Conservation (phyloP, 1,140 invertebrate genomes). For the Drosophila serrata region DNA sequence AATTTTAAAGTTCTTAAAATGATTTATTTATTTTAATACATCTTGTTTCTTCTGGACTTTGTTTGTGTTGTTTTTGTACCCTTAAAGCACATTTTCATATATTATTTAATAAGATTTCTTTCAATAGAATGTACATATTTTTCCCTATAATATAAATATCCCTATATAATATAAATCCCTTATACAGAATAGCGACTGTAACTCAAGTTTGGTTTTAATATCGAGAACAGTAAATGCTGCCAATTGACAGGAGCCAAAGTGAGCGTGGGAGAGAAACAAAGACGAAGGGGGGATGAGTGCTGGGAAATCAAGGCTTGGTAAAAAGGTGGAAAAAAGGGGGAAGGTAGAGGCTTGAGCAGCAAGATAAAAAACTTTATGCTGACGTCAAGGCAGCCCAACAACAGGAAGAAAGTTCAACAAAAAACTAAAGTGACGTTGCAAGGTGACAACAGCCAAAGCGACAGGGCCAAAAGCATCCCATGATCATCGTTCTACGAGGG, state of each 20-base stretch:
- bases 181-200: conserved; percentile 19
- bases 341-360: conserved; percentile 10
- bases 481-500: conserved; percentile 5
- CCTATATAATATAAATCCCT: not conserved
- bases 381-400: conserved; percentile 53
- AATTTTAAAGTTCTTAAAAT: not conserved
- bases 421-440: conserved; percentile 65
- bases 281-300: not conserved
- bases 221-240: conserved; percentile 65
- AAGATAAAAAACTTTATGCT: conserved; percentile 61
- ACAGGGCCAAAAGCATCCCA: conserved; percentile 32
- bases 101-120: too few relatives aligned
- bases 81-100: not conserved
- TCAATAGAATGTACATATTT: too few relatives aligned
- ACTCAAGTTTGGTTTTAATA: conserved; percentile 25
- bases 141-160: not conserved
- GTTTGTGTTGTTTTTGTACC: not conserved
- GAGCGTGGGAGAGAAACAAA: conserved; percentile 2
- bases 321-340: conserved; percentile 18
- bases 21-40: rapidly evolving
- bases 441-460: conserved; percentile 53
- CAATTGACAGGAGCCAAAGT: conserved; percentile 61
- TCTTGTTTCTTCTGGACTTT: not conserved
- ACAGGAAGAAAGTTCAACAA: conserved; percentile 43
- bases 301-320: not conserved